phyloP scores from a whole-genome alignment of 2,113 vertebrate species.

The Gymnocephalus cernua region DNA sequence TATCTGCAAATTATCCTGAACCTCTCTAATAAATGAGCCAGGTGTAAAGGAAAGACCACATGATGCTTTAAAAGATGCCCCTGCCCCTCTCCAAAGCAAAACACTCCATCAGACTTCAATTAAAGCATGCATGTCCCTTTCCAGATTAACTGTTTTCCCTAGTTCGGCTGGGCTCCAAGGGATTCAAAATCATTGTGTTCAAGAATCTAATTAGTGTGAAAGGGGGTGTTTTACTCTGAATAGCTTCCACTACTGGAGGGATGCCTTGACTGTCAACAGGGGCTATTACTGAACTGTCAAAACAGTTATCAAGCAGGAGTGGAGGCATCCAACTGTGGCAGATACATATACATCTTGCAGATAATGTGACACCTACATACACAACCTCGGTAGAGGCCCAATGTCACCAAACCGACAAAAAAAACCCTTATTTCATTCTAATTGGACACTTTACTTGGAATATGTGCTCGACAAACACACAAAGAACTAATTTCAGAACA shows the following conservation, averaged over 20 bases:
- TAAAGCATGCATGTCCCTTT: constrained; percentile 63
- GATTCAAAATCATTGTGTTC: constrained; percentile 72
- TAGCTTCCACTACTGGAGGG: constrained; percentile 53
- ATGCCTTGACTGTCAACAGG: constrained; percentile 67
- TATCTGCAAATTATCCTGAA: constrained; percentile 49
- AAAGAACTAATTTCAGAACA: constrained; percentile 18
- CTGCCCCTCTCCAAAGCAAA: constrained; percentile 56
- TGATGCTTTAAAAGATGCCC: constrained; percentile 62
- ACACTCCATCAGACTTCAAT: constrained; percentile 75
- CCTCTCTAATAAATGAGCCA: constrained; percentile 52
- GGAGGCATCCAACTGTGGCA: constrained; percentile 73
- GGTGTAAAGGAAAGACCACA: constrained; percentile 52
- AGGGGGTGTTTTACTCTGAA: constrained; percentile 70
- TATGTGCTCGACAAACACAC: constrained; percentile 22
- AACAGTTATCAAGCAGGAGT: constrained; percentile 72
- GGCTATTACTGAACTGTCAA: constrained; percentile 80
- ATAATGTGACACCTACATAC: constrained; percentile 44
- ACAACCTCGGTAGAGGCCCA: constrained; percentile 31
- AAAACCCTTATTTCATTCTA: constrained; percentile 66
- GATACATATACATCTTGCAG: constrained; percentile 60
- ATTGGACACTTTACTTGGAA: constrained; percentile 59
- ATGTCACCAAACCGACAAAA: constrained; percentile 37
- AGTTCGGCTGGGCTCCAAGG: constrained; percentile 55
- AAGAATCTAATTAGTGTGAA: constrained; percentile 78
- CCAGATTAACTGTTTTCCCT: constrained; percentile 73